Base-by-base conservation (phyloP, 1,140 invertebrate genomes). In the Penaeus indicus region DNA sequence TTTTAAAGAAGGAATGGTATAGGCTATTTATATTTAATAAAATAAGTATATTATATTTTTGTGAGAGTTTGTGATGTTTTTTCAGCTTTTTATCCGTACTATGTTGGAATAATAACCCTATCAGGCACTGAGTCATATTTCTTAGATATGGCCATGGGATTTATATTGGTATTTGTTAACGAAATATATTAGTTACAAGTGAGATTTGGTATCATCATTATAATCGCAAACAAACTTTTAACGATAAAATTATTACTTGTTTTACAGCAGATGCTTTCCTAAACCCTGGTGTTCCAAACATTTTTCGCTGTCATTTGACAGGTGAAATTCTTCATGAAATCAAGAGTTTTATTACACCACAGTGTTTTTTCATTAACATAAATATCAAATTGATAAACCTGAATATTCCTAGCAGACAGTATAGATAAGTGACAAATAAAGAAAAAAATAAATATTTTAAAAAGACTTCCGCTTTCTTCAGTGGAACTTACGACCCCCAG, bases 261-360 rank as follows among this genome's bases (percentile, higher is more conserved):
- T 32, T 61, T 87, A 19, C 54, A 72, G 78, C 79, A 87, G 78
- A 82, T 82, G 85, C 79, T 11, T 22, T 81, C 47, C 62, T 62
- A 79, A 87, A 87, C 77, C 85, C 85, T 18, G n/a, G 72, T 19
- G 85, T 87, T 87, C 85, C 85, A 87, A 81, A 32, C 72, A 87
- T 87, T 82, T 86, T 87, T 87, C 60, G 47, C 85, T 82, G 85
- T 86, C 85, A 86, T 79, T 82, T 87, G 85, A 87, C 85, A 87
- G 85, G 64, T 87, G 78, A 81, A 72, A 54, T 72, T 54, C 42
- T 27, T 78, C 47, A 25, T 60, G 18, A 19, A 84, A 19, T 22
- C 22, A 72, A 69, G 10, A 61, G 47, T 82, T 60, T 61, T 72
- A 60, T 13, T 8, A 60, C 3, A 10, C 13, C 32, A 32, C 16